Conservation (phyloP, 1,140 invertebrate species). For the Halyomorpha halys region DNA sequence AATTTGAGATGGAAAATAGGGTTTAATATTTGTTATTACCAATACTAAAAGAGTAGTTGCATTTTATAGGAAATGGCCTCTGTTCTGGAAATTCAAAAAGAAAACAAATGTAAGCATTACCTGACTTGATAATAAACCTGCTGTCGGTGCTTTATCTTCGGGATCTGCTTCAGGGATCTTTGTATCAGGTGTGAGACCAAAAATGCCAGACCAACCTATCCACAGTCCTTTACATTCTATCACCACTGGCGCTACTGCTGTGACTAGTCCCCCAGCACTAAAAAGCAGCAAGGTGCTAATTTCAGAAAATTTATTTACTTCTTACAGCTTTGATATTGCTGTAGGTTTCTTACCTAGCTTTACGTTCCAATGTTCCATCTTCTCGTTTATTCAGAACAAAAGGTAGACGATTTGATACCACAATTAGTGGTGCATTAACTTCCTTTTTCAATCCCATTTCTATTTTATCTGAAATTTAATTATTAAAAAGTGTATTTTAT, state of each 20-base stretch:
- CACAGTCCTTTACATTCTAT: constrained; percentile 72
- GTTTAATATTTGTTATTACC: too few relatives aligned
- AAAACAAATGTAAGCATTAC: constrained; percentile 37
- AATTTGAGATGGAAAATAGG: too few relatives aligned
- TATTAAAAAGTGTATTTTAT: too few relatives aligned
- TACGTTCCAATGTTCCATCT: constrained; percentile 48
- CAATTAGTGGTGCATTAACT: constrained; percentile 50
- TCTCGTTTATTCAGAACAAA: constrained; percentile 70
- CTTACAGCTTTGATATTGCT: constrained; percentile 20
- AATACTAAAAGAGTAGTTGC: too few relatives aligned
- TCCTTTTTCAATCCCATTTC: constrained; percentile 24
- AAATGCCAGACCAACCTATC: constrained; percentile 83
- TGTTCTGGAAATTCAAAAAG: too few relatives aligned
- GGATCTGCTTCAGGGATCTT: constrained; percentile 76
- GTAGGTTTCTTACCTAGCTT: constrained; percentile 56
- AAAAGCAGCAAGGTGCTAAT: constrained; percentile 23
- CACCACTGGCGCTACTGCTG: constrained; percentile 79
- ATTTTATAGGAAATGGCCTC: too few relatives aligned
- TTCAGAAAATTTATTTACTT: background rate
- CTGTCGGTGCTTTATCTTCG: constrained; percentile 70
- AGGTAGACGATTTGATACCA: constrained; percentile 79
- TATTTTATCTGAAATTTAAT: too few relatives aligned
- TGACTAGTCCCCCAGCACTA: constrained; percentile 79
- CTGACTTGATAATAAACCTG: constrained; percentile 69
- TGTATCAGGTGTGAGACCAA: constrained; percentile 55